Evolutionary conservation across 2,797 vertebrate genomes (phyloP), one percentile per base, ranked within the genome.

Genomic region (Petrocephalus sullivani): DNA sequence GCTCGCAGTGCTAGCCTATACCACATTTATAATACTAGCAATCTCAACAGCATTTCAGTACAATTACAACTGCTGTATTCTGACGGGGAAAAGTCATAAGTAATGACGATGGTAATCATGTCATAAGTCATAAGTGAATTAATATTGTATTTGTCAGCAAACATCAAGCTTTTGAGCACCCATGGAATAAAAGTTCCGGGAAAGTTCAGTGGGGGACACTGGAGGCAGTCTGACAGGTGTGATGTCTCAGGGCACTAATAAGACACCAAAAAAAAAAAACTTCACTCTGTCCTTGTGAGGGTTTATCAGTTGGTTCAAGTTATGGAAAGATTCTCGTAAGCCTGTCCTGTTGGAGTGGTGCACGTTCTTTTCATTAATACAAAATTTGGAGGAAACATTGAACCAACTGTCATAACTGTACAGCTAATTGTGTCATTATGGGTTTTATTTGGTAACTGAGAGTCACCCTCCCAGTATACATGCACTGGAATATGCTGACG

Each of bases 401-500:
- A 57, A 54, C 21, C 49, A 28, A 56, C 49, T 21, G 85, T 86
- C 57, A 58, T 37, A 86, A 57, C 16, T 60, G n/a, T 86, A 37
- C 37, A 21, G 56, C 85, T 60, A 86, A 87, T 87, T 23, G 54
- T 3, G 37, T 88, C 75, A 53, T 3, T 58, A 4, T 3, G n/a
- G 53, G 28, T 58, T 82, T 82, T 82, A 88, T 81, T 7, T 23
- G 92, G 88, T 87, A 84, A 53, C 57, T 87, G 75, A 91, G 88
- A 92, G 19, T 10, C 61, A 16, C 23, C 61, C 49, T 56, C 28
- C 61, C 61, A 14, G 56, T 67, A 71, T n/a, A 64, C 33, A 19
- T 86, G 57, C 16, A 86, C 37, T 21, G 85, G 85, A 86, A 86
- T 54, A 21, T 21, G n/a, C 19, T 60, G 58, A 61, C 56, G 10